A percentile compares a stretch with the other conserved stretches of the same genome.
phyloP scores from a whole-genome alignment of 1,140 invertebrate species.

The Tetramorium simillimum region DNA sequence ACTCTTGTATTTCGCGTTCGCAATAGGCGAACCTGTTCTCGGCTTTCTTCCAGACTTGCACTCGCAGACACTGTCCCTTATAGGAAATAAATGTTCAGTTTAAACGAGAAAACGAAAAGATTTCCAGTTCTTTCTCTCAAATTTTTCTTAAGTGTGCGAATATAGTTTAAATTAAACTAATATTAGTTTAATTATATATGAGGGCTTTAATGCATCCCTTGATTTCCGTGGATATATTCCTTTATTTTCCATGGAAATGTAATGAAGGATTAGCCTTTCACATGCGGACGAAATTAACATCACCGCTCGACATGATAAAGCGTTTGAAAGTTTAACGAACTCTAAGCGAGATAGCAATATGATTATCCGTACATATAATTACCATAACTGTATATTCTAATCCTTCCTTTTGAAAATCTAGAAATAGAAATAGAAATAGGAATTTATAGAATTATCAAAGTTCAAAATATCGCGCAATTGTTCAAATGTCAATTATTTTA shows the following conservation, averaged over 20 bases:
- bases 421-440: neutral
- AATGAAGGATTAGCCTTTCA: conserved; percentile 9
- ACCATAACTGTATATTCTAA: neutral
- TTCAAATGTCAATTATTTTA: neutral
- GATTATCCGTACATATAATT: neutral
- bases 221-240: neutral
- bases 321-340: conserved; percentile 27
- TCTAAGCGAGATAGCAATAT: conserved; percentile 19
- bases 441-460: too few species aligned
- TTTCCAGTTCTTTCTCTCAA: neutral
- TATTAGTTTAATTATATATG: too few species aligned
- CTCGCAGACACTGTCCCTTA: neutral
- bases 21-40: neutral
- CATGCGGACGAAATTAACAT: conserved; percentile 13
- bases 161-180: neutral
- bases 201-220: neutral
- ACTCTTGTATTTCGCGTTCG: conserved; percentile 19
- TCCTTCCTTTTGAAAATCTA: neutral
- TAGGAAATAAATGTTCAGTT: neutral
- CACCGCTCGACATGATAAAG: conserved; percentile 30
- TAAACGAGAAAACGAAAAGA: neutral
- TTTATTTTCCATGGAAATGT: neutral
- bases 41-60: conserved; percentile 5
- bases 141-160: neutral
- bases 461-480: too few species aligned